Evolutionary conservation across 2,797 vertebrate genomes (phyloP).

Genomic region (Acropternis orthonyx): DNA sequence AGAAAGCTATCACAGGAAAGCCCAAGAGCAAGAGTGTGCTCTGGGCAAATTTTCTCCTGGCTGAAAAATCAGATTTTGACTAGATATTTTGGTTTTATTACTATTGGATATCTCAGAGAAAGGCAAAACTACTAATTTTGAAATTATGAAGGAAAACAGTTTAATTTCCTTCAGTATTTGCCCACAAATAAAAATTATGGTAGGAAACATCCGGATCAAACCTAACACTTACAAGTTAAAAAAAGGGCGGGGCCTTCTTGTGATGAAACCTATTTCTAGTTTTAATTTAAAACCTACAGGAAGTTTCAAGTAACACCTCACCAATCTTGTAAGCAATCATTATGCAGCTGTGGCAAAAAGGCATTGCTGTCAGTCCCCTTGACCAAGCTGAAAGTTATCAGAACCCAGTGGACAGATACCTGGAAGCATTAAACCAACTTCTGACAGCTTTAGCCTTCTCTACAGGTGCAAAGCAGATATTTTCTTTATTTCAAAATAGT

Average conservation of each 20-base stretch:
- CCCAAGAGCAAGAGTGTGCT: neutral
- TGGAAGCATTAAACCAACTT: neutral
- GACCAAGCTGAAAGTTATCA: neutral
- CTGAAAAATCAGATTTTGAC: neutral
- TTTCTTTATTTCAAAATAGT: neutral
- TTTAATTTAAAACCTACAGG: neutral
- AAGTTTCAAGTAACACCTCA: neutral
- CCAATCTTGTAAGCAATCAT: neutral
- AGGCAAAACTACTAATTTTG: neutral
- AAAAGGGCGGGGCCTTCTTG: neutral
- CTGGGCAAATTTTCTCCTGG: neutral
- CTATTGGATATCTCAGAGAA: neutral
- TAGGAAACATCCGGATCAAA: neutral
- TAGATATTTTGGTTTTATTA: neutral
- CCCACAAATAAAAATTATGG: neutral
- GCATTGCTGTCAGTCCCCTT: neutral
- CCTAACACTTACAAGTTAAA: neutral
- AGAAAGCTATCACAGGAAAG: neutral
- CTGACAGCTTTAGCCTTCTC: neutral
- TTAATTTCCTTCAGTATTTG: neutral
- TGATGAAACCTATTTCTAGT: neutral
- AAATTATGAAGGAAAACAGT: neutral
- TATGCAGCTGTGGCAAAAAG: neutral
- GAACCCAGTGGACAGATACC: neutral
- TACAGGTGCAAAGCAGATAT: neutral